Evolutionary conservation across 2,888 invertebrate species (phyloP).

Genomic region (Ypsolopha scabrella): DNA sequence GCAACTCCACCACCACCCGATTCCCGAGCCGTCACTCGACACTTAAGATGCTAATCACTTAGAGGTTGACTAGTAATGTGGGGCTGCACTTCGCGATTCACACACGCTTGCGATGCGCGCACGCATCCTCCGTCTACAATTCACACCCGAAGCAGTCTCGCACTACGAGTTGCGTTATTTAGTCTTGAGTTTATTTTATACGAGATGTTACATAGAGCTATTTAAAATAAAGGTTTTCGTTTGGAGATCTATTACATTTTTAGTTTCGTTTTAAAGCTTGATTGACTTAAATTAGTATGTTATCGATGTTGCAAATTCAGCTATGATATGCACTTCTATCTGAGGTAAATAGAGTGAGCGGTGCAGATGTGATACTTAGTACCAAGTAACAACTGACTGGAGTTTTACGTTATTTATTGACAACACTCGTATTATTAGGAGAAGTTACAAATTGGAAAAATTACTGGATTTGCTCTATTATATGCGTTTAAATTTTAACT

Average conservation of each 20-base stretch:
- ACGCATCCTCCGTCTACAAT: slow-evolving; percentile 13
- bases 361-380: not conserved
- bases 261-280: not conserved
- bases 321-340: not conserved
- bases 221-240: slow-evolving; percentile 3
- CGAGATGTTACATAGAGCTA: slow-evolving; percentile 17
- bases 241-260: not conserved
- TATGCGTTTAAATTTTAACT: slow-evolving; percentile 8
- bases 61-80: slow-evolving; percentile 42
- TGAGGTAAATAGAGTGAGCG: not conserved
- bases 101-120: slow-evolving; percentile 18
- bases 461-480: not conserved
- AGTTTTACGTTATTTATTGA: not conserved
- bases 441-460: not conserved
- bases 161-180: slow-evolving; percentile 20
- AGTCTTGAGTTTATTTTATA: slow-evolving; percentile 23
- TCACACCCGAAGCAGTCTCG: slow-evolving; percentile 17
- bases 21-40: slow-evolving; percentile 14
- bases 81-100: slow-evolving; percentile 52
- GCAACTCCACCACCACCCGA: slow-evolving; percentile 10
- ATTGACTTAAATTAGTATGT: not conserved
- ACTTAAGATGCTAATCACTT: slow-evolving; percentile 7
- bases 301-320: not conserved
- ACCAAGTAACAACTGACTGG: not conserved
- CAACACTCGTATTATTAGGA: not conserved